Conservation (phyloP, 2,888 invertebrate species). For the Eupithecia pulchellata region DNA sequence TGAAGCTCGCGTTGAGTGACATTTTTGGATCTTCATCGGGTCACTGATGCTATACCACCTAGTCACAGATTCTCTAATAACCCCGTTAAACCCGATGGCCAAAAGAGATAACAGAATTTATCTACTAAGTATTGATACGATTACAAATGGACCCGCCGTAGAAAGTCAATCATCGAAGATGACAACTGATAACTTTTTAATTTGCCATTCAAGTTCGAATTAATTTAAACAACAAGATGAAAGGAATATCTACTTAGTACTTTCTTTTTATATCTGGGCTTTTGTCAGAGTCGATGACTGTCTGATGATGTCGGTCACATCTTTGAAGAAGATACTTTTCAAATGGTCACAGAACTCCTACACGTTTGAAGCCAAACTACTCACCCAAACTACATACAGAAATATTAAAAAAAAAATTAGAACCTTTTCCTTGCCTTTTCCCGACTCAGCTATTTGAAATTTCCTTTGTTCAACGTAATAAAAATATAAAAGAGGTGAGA, state of each 20-base stretch:
- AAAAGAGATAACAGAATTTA: constrained; percentile 73
- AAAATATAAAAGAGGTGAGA: too few relatives aligned
- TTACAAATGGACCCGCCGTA: constrained; percentile 73
- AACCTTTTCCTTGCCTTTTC: too few relatives aligned
- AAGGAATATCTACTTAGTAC: not conserved
- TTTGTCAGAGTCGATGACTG: not conserved
- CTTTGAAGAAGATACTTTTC: not conserved
- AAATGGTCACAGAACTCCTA: not conserved
- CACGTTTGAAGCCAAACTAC: too few relatives aligned
- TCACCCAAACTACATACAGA: not conserved
- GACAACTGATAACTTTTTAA: constrained; percentile 55
- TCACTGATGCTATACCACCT: constrained; percentile 65
- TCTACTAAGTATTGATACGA: constrained; percentile 64
- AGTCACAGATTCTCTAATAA: constrained; percentile 64
- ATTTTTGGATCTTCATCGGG: constrained; percentile 61
- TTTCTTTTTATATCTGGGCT: not conserved
- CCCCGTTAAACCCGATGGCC: constrained; percentile 59
- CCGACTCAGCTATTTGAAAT: too few relatives aligned
- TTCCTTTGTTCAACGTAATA: too few relatives aligned
- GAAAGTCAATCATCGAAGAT: constrained; percentile 79
- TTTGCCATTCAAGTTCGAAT: constrained; percentile 38
- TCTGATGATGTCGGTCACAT: too few relatives aligned
- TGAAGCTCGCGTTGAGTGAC: constrained; percentile 65
- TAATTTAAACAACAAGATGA: constrained; percentile 16
- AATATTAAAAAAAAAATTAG: too few relatives aligned